These are phyloP conservation scores for Bradypus variegatus DNA, from an alignment of 2,797 vertebrate species.

Conservation along the genomic window DNA sequence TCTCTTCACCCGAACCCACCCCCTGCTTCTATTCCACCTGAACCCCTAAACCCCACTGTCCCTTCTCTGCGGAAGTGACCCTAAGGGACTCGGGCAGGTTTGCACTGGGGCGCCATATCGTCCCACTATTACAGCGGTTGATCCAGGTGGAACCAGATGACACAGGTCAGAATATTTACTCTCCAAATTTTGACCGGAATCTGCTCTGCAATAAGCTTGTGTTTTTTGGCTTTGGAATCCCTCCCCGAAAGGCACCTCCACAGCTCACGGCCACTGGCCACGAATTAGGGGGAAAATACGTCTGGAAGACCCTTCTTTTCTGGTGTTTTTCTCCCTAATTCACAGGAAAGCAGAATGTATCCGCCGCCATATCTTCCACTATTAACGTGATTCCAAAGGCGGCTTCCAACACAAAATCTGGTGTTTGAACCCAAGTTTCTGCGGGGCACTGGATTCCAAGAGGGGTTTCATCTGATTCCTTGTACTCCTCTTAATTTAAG, in stretches of 20 bases:
- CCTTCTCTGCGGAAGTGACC: neutral
- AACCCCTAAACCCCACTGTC: neutral
- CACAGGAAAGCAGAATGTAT: neutral
- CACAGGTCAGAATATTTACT: neutral
- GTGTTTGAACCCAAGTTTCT: neutral
- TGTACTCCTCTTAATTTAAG: neutral
- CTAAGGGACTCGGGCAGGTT: neutral
- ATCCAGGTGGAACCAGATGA: neutral
- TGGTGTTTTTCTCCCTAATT: neutral
- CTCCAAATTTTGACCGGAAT: neutral
- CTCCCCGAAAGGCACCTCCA: neutral
- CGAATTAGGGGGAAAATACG: neutral
- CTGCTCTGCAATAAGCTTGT: neutral
- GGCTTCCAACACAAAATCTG: neutral
- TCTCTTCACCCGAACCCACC: neutral
- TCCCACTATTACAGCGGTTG: neutral
- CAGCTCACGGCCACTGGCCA: constrained; percentile 5
- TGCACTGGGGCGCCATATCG: constrained; percentile 10
- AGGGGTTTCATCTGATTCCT: neutral
- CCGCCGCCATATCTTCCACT: constrained; percentile 39
- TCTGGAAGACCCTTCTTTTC: neutral
- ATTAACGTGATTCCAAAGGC: neutral
- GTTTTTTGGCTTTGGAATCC: neutral
- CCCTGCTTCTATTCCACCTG: neutral
- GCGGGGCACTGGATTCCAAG: neutral